Conservation (phyloP, 2,797 vertebrate genomes). For the Anabacerthia variegaticeps region DNA sequence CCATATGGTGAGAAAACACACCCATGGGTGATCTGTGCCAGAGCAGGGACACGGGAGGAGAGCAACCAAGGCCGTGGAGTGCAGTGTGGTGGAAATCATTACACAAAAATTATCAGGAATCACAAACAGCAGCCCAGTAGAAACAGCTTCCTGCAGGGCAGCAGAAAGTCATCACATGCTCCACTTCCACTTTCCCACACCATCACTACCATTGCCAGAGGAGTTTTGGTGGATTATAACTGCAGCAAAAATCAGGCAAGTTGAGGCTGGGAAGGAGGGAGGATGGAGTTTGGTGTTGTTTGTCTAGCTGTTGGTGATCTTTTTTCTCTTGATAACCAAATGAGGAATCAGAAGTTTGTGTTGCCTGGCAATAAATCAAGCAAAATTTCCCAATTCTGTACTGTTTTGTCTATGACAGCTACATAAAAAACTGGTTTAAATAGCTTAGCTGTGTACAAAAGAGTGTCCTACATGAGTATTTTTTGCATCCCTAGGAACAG, state of each 20-base stretch:
- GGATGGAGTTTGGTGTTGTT: not conserved
- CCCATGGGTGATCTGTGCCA: fast-evolving
- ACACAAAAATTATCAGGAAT: not conserved
- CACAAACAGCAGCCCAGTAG: fast-evolving
- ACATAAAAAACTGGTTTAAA: not conserved
- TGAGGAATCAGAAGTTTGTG: not conserved
- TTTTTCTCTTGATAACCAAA: not conserved
- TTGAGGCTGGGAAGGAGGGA: not conserved
- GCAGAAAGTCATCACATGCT: not conserved
- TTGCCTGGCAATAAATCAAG: not conserved
- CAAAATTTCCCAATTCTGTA: not conserved
- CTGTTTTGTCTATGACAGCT: not conserved
- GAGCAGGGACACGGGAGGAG: not conserved
- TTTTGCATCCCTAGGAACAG: not conserved
- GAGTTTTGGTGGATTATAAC: not conserved
- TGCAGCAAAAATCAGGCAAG: not conserved
- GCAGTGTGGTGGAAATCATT: fast-evolving
- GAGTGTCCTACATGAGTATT: not conserved
- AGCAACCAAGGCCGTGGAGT: fast-evolving
- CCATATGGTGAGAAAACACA: not conserved
- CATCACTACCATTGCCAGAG: fast-evolving
- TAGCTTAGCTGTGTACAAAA: not conserved
- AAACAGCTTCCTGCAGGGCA: fast-evolving
- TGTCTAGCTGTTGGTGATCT: not conserved
- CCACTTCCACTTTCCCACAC: not conserved